These are phyloP conservation scores for Xanthorhoe designata DNA, from an alignment of 2,888 invertebrate genomes.

Conservation along the genomic window DNA sequence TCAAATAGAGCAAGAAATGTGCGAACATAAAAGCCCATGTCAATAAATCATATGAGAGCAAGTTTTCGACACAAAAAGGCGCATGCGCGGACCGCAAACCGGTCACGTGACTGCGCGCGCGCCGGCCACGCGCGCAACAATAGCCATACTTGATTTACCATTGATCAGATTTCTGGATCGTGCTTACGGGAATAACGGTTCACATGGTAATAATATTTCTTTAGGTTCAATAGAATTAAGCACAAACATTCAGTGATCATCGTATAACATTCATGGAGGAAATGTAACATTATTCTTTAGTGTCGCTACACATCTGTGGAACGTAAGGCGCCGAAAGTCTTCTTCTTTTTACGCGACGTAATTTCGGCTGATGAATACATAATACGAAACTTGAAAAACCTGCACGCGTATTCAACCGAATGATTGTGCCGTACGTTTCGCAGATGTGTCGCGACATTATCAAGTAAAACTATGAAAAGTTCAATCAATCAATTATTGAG, in stretches of 20 bases:
- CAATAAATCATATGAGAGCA: conserved; percentile 53
- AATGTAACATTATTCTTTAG: too few relatives aligned
- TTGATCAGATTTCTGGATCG: conserved; percentile 32
- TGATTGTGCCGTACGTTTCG: too few relatives aligned
- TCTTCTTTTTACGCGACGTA: too few relatives aligned
- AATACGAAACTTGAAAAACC: too few relatives aligned
- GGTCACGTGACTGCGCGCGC: conserved; percentile 81
- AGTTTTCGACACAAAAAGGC: conserved; percentile 73
- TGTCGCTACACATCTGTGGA: too few relatives aligned
- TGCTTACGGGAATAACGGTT: conserved; percentile 9
- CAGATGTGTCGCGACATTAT: too few relatives aligned
- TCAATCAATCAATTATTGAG: too few relatives aligned
- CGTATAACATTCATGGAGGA: neutral
- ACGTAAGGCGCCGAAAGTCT: too few relatives aligned
- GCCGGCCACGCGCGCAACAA: conserved; percentile 71
- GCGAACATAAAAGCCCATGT: conserved; percentile 45
- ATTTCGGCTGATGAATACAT: too few relatives aligned
- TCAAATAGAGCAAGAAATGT: conserved; percentile 39
- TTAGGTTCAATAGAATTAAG: neutral
- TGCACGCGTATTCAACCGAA: too few relatives aligned
- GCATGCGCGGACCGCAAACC: conserved; percentile 65
- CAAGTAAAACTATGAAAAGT: too few relatives aligned
- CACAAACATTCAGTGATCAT: neutral
- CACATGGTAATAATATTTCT: conserved; percentile 18
- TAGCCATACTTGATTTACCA: conserved; percentile 36